These are phyloP conservation scores for Hirudo medicinalis DNA, from an alignment of 1,140 invertebrate species.

Conservation along the genomic window DNA sequence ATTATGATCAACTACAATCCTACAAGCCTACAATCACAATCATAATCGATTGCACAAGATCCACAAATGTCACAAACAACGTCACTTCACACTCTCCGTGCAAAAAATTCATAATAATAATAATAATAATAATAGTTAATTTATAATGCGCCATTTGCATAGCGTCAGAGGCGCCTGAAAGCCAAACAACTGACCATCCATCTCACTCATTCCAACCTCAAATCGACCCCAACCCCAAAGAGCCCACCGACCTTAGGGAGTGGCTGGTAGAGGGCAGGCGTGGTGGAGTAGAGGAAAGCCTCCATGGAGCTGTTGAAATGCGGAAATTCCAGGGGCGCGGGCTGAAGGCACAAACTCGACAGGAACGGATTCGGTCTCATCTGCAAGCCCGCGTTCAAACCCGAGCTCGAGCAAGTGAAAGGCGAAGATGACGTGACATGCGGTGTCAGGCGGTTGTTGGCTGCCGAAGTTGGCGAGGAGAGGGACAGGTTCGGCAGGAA, in stretches of 20 bases:
- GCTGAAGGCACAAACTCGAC: background rate
- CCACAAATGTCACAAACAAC: no score
- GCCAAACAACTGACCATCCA: no score
- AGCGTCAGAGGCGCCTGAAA: no score
- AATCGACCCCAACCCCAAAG: background rate
- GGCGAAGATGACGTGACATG: background rate
- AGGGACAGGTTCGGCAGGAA: background rate
- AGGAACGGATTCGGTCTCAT: conserved; percentile 7
- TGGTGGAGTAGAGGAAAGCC: background rate
- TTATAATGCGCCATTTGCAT: no score
- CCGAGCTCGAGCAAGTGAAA: background rate
- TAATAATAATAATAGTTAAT: no score
- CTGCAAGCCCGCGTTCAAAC: background rate
- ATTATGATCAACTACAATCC: no score
- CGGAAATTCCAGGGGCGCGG: background rate
- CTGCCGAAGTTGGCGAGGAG: background rate
- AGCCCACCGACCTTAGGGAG: background rate
- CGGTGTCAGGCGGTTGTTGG: background rate
- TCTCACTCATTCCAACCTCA: no score
- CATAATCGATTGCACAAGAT: no score
- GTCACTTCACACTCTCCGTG: no score
- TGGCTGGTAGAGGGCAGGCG: background rate
- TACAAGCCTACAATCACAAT: no score
- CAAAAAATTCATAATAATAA: no score
- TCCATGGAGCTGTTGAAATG: background rate